Base-by-base conservation (phyloP, 2,888 invertebrate genomes). In the Drosophila buzzatii region DNA sequence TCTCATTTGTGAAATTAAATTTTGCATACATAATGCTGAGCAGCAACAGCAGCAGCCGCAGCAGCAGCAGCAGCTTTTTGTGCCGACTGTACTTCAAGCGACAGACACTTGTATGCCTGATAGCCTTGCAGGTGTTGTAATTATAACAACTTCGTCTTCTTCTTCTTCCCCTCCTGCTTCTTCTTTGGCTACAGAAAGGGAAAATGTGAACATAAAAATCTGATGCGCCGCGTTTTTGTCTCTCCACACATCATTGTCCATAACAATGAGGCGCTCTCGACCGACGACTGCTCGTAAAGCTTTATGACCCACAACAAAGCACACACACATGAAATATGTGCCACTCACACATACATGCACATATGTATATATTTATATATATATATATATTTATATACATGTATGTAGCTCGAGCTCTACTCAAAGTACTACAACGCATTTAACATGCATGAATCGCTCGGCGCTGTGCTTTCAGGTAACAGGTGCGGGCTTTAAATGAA, bases 1-100 rank as follows among this genome's bases (percentile, higher is more conserved):
- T 73, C 76, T 79, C 85, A 85, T 82, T 87, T 87, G 82, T 51
- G 77, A 74, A 81, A 85, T 85, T 85, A 85, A 82, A 87, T 87
- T 85, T 85, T 85, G 88, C 85, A 85, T 85, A 81, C 70, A 67
- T 60, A 82, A 87, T 77, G 70, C 14, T 27, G 27, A 27, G 27
- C 27, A 6, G 63, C 23, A 27, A 2, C 62, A 57, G 49, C 42
- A 47, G 35, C 42, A 57, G 49, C 42, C 27, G 35, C 42, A 27
- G 23, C 23, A 27, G 63, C 23, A 27, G 3, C 62, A 57, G 49
- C 42, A 41, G 35, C 42, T 27, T 45, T 47, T 45, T 58, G 47
- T 31, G 67, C 66, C 10, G 64, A 74, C 83, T 84, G 86, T 86
- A 81, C 73, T 39, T 61, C 42, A 35, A 18, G 18, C 12, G 6